phyloP scores from a whole-genome alignment of 2,888 invertebrate species.

The Melikaiella ostensackeni region DNA sequence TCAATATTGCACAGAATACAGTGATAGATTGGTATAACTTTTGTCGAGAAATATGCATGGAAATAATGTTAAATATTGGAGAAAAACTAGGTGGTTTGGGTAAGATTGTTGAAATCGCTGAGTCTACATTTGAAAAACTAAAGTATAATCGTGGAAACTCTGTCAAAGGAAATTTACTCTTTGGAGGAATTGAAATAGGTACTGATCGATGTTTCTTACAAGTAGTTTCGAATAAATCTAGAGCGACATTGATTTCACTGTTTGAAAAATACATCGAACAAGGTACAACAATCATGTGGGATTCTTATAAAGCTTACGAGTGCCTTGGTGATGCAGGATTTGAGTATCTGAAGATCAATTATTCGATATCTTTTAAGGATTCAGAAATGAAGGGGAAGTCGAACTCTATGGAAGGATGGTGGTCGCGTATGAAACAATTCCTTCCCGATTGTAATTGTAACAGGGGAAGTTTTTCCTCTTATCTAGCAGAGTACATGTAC shows the following conservation, averaged over 20 bases:
- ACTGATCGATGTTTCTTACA: constrained; percentile 6
- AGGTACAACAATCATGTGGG: constrained; percentile 22
- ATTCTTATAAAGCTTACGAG: constrained; percentile 44
- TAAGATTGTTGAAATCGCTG: constrained; percentile 52
- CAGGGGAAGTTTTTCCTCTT: constrained; percentile 41
- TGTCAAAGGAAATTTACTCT: constrained; percentile 12
- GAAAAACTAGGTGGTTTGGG: constrained; percentile 51
- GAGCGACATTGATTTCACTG: not conserved
- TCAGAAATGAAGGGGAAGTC: constrained; percentile 41
- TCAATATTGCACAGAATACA: constrained; percentile 35
- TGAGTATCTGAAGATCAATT: constrained; percentile 43
- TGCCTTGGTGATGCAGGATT: constrained; percentile 14
- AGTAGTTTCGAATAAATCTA: not conserved
- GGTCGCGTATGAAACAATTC: constrained; percentile 44
- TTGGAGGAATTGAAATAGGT: constrained; percentile 15
- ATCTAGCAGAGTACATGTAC: constrained; percentile 47
- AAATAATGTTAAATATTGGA: constrained; percentile 24
- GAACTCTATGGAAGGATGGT: constrained; percentile 42
- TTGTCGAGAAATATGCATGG: constrained; percentile 45
- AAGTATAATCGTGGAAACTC: constrained; percentile 46
- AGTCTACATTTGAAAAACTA: constrained; percentile 49
- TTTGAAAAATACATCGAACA: constrained; percentile 4
- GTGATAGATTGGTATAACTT: constrained; percentile 46
- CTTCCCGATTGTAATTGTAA: constrained; percentile 37
- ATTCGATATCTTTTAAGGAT: constrained; percentile 43